These are phyloP conservation scores for Syritta pipiens DNA, from an alignment of 2,888 invertebrate species.

Conservation along the genomic window DNA sequence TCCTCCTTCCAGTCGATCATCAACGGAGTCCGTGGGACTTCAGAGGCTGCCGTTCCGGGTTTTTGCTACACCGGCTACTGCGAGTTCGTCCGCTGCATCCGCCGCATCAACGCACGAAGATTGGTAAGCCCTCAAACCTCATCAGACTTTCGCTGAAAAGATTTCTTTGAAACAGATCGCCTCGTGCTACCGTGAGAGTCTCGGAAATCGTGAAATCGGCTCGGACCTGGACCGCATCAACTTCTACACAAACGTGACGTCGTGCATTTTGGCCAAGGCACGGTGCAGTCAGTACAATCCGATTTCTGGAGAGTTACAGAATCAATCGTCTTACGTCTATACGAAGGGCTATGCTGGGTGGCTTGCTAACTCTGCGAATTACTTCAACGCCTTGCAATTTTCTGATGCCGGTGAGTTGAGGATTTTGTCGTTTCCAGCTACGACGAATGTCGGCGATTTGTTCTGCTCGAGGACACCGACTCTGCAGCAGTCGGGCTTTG, in stretches of 20 bases:
- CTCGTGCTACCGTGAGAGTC: conserved; percentile 70
- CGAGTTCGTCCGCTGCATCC: conserved; percentile 82
- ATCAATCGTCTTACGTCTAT: conserved; percentile 78
- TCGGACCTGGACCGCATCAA: conserved; percentile 70
- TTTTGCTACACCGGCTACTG: conserved; percentile 82
- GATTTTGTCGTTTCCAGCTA: conserved; percentile 81
- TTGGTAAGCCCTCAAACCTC: conserved; percentile 78
- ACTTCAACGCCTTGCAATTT: conserved; percentile 82
- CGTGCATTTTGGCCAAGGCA: conserved; percentile 83
- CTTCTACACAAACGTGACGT: conserved; percentile 83
- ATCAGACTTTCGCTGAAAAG: not conserved
- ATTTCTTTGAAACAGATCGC: conserved; percentile 71
- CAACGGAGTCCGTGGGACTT: conserved; percentile 66
- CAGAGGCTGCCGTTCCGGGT: conserved; percentile 50
- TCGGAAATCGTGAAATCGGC: conserved; percentile 69
- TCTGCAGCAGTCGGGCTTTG: conserved; percentile 80
- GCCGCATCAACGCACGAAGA: conserved; percentile 81
- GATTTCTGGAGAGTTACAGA: conserved; percentile 83
- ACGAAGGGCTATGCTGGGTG: conserved; percentile 73
- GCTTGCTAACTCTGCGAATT: conserved; percentile 54
- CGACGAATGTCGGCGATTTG: conserved; percentile 80
- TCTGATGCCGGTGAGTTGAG: conserved; percentile 81
- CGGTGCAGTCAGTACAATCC: conserved; percentile 84
- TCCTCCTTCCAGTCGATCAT: conserved; percentile 53
- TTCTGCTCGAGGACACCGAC: conserved; percentile 81